Percentiles rank a stretch among this genome's conserved stretches.
phyloP scores from a whole-genome alignment of 2,797 vertebrate genomes.

The Steatocranus sp. region DNA sequence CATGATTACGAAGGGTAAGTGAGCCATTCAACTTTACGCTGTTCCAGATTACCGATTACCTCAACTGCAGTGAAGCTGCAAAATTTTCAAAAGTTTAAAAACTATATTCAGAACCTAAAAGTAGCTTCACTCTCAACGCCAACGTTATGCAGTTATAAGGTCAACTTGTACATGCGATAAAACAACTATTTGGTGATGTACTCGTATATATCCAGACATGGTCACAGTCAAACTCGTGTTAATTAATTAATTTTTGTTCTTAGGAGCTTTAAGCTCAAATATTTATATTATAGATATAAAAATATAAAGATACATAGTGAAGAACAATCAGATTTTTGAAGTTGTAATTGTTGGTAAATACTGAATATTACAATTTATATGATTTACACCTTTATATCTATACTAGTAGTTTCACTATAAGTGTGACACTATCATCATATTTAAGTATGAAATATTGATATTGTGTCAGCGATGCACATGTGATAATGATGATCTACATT shows the following conservation, averaged over 20 bases:
- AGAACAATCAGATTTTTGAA: neutral
- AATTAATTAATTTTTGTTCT: neutral
- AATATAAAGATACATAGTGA: rapidly evolving
- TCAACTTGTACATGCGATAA: neutral
- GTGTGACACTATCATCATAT: neutral
- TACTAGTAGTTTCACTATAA: neutral
- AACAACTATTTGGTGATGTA: neutral
- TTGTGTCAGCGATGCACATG: neutral
- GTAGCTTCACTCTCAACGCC: neutral
- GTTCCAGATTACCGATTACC: neutral
- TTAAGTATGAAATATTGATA: neutral
- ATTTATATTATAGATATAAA: neutral
- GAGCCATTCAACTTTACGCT: no score
- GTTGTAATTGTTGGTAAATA: neutral
- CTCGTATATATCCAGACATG: neutral
- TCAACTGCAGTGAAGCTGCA: rapidly evolving
- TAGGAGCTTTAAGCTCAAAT: neutral
- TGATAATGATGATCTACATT: neutral
- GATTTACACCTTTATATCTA: neutral
- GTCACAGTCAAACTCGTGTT: neutral
- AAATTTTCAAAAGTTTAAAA: neutral
- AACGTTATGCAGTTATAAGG: neutral
- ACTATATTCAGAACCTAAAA: neutral
- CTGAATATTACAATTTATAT: neutral
- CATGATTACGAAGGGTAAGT: constrained; percentile 90